These are phyloP conservation scores for Opisthograptis luteolata DNA, from an alignment of 2,888 invertebrate species.

Conservation along the genomic window DNA sequence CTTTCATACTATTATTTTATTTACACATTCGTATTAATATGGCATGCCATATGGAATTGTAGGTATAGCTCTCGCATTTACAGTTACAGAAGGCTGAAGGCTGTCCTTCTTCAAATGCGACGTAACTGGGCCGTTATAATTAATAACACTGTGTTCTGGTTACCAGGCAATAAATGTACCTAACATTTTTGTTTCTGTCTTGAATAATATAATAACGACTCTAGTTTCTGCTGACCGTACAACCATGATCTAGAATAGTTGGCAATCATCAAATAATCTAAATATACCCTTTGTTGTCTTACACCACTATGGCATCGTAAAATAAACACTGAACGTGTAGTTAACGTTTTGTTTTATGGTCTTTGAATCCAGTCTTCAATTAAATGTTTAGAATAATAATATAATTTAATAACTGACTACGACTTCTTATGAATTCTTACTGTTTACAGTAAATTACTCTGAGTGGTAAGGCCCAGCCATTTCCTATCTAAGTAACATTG, in stretches of 20 bases:
- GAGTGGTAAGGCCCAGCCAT: too few relatives aligned
- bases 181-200: not conserved
- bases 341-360: slow-evolving; percentile 34
- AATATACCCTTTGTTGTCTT: slow-evolving; percentile 42
- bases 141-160: too few relatives aligned
- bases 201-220: not conserved
- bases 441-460: too few relatives aligned
- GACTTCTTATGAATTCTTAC: not conserved
- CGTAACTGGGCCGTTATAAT: too few relatives aligned
- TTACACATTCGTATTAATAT: too few relatives aligned
- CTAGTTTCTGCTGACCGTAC: slow-evolving; percentile 24
- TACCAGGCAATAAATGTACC: too few relatives aligned
- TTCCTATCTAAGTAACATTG: too few relatives aligned
- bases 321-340: slow-evolving; percentile 39
- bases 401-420: not conserved
- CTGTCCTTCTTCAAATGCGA: too few relatives aligned
- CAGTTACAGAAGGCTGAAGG: too few relatives aligned
- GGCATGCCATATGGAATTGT: too few relatives aligned
- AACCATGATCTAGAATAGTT: slow-evolving; percentile 52
- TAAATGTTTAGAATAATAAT: not conserved
- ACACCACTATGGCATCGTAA: slow-evolving; percentile 41
- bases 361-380: slow-evolving; percentile 3
- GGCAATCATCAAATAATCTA: slow-evolving; percentile 48
- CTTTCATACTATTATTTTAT: too few relatives aligned
- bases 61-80: too few relatives aligned